Evolutionary conservation across 1,140 invertebrate genomes (phyloP).

Genomic region (Anoplolepis gracilipes): DNA sequence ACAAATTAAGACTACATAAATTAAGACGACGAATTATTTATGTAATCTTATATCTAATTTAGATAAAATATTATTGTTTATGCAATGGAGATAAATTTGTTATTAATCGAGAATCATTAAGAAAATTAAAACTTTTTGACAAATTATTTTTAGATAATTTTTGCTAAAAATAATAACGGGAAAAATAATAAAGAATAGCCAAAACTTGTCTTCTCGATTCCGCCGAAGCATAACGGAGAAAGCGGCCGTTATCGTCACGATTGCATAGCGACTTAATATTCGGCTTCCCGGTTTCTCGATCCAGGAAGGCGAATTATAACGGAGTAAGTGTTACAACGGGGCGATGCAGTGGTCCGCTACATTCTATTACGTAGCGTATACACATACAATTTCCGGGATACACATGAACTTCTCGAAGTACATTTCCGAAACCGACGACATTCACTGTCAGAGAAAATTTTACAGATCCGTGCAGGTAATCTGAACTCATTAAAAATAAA

Average conservation of each 20-base stretch:
- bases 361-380: conserved; percentile 38
- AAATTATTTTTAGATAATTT: conserved; percentile 21
- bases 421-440: background rate
- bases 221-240: conserved; percentile 73
- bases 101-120: background rate
- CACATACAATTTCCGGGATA: conserved; percentile 12
- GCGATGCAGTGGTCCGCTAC: conserved; percentile 36
- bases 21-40: background rate
- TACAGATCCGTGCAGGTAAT: background rate
- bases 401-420: background rate
- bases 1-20: no score
- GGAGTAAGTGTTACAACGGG: conserved; percentile 53
- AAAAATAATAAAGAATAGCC: conserved; percentile 44
- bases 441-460: background rate
- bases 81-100: background rate
- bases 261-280: conserved; percentile 59
- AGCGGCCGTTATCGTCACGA: conserved; percentile 62
- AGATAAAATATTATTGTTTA: background rate
- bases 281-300: conserved; percentile 63
- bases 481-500: background rate
- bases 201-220: conserved; percentile 72
- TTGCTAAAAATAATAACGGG: conserved; percentile 46
- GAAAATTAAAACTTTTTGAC: conserved; percentile 13
- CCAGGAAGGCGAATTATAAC: conserved; percentile 74
- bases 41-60: background rate